Percentiles rank a stretch among this genome's conserved stretches.
Conservation (phyloP, 2,888 invertebrate species). For the Aleiodes testaceus region DNA sequence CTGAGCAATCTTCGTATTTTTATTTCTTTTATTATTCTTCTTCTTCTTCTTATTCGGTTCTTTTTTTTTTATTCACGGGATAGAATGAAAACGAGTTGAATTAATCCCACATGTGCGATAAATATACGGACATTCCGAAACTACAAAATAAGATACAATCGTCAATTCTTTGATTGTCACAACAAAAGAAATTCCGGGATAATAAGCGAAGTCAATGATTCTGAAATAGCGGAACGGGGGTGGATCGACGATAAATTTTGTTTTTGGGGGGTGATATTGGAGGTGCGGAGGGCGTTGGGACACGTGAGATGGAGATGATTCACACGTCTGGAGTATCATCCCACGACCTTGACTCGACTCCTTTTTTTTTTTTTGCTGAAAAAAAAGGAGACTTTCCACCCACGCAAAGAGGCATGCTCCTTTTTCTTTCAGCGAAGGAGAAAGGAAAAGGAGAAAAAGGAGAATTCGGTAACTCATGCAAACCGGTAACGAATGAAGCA, state of each 20-base stretch:
- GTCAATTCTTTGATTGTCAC: conserved; percentile 38
- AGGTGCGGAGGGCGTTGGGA: not conserved
- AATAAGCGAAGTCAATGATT: not conserved
- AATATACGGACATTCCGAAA: conserved; percentile 36
- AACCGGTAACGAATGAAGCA: conserved; percentile 39
- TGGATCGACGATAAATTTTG: too few relatives aligned
- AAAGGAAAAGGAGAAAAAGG: not conserved
- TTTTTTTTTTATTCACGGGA: not conserved
- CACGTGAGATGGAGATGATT: conserved; percentile 34
- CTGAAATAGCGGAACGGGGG: not conserved
- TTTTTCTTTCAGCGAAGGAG: not conserved
- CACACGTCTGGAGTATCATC: conserved; percentile 43
- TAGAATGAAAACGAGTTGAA: conserved; percentile 13
- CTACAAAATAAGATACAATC: conserved; percentile 36
- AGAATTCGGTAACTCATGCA: not conserved
- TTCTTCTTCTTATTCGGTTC: too few relatives aligned
- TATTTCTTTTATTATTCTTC: too few relatives aligned
- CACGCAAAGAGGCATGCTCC: conserved; percentile 20
- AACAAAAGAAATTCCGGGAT: conserved; percentile 4
- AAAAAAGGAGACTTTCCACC: conserved; percentile 36
- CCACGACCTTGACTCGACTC: conserved; percentile 38
- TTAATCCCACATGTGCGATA: conserved; percentile 37
- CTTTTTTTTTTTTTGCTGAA: conserved; percentile 5
- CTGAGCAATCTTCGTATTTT: not conserved
- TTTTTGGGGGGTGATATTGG: not conserved